A percentile compares a stretch with the other conserved stretches of the same genome.
These are phyloP conservation scores for Cephus pulcher DNA, from an alignment of 2,888 invertebrate genomes.

Conservation along the genomic window DNA sequence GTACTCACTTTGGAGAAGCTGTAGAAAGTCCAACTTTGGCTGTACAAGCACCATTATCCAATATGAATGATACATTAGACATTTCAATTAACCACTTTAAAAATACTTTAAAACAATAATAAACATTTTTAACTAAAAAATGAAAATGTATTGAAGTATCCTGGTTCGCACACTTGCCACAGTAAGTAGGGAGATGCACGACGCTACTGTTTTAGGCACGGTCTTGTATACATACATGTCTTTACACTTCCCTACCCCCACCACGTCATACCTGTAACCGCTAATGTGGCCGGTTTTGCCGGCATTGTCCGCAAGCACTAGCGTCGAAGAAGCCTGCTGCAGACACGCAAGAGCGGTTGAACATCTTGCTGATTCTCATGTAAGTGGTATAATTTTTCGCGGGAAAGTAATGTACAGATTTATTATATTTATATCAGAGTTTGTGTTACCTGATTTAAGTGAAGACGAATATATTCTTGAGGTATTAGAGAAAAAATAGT, in stretches of 20 bases:
- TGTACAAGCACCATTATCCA: constrained; percentile 91
- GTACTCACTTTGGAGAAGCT: constrained; percentile 73
- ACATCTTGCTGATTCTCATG: neutral
- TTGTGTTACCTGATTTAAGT: neutral
- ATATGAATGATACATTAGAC: constrained; percentile 70
- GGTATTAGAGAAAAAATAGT: no score
- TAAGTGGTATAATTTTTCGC: neutral
- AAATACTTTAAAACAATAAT: neutral
- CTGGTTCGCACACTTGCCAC: neutral
- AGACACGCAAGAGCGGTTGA: no score
- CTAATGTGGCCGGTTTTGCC: no score
- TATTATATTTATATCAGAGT: neutral
- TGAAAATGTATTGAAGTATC: neutral
- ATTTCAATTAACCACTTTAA: constrained; percentile 36
- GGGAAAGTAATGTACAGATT: neutral
- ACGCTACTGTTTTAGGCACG: no score
- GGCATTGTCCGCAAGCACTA: no score
- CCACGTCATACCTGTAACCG: no score
- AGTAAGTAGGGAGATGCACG: no score
- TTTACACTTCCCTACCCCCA: no score
- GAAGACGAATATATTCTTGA: neutral
- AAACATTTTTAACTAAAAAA: neutral
- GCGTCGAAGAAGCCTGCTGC: neutral
- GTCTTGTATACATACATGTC: no score
- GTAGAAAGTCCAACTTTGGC: constrained; percentile 87